phyloP scores from a whole-genome alignment of 2,113 vertebrate species.

The Shinisaurus crocodilurus region DNA sequence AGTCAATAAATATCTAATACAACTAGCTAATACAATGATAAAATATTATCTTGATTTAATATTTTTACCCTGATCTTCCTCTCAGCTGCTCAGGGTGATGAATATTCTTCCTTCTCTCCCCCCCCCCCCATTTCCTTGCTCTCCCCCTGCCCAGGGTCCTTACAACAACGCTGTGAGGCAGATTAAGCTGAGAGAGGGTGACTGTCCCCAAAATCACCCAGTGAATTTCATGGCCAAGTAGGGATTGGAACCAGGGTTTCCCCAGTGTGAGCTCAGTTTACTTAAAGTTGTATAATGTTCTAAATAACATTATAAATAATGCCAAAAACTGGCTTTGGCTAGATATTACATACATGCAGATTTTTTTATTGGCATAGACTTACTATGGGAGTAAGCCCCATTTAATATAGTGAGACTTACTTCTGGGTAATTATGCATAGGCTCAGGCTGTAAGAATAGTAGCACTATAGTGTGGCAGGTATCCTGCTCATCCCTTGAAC shows the following conservation, averaged over 20 bases:
- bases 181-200: not conserved
- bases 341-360: too few relatives aligned
- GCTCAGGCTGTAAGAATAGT: not conserved
- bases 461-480: not conserved
- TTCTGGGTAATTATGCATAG: not conserved
- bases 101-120: not conserved
- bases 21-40: not conserved
- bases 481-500: not conserved
- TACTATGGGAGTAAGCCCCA: not conserved
- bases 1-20: not conserved
- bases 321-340: not conserved
- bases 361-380: not conserved
- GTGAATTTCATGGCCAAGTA: not conserved
- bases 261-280: not conserved
- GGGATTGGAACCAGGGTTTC: too few relatives aligned
- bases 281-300: not conserved
- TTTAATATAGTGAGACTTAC: not conserved
- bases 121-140: too few relatives aligned
- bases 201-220: not conserved
- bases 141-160: not conserved
- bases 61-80: not conserved
- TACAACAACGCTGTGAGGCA: not conserved
- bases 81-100: not conserved
- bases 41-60: not conserved
- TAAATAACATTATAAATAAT: not conserved